Evolutionary conservation across 2,113 vertebrate species (phyloP).

Genomic region (Tachycineta bicolor): DNA sequence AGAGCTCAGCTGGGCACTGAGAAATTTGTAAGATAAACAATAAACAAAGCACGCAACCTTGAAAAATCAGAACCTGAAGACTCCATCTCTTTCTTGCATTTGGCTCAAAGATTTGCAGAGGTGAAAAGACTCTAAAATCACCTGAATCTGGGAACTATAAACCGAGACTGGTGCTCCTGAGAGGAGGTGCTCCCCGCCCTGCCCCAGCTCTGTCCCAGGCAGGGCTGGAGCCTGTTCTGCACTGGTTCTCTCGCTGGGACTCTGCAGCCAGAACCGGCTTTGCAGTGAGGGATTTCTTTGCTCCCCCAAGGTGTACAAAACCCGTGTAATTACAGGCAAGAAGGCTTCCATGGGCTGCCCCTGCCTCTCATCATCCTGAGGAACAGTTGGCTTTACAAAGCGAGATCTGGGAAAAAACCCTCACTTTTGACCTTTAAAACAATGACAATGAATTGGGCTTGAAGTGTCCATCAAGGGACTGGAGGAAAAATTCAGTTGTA

Average conservation of each 20-base stretch:
- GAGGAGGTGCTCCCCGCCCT: not conserved
- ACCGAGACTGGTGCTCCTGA: no score
- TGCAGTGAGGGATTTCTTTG: not conserved
- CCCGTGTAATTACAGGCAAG: not conserved
- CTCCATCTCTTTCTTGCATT: no score
- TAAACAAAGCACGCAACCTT: no score
- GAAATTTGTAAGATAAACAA: no score
- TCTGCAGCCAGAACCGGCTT: rapidly evolving
- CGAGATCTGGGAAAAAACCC: conserved; percentile 12
- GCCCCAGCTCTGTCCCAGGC: not conserved
- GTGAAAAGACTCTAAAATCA: no score
- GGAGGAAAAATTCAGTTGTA: conserved; percentile 18
- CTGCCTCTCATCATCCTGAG: not conserved
- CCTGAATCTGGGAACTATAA: no score
- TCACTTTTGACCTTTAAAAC: conserved; percentile 60
- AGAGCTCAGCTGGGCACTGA: no score
- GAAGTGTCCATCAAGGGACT: conserved; percentile 42
- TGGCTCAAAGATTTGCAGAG: no score
- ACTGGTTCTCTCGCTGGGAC: rapidly evolving
- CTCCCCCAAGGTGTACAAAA: not conserved
- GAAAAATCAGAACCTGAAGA: no score
- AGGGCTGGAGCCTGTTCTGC: not conserved
- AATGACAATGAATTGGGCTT: conserved; percentile 50
- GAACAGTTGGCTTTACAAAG: conserved; percentile 49
- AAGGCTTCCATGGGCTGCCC: not conserved